Evolutionary conservation across 2,113 vertebrate species (phyloP).

Genomic region (Mola mola): DNA sequence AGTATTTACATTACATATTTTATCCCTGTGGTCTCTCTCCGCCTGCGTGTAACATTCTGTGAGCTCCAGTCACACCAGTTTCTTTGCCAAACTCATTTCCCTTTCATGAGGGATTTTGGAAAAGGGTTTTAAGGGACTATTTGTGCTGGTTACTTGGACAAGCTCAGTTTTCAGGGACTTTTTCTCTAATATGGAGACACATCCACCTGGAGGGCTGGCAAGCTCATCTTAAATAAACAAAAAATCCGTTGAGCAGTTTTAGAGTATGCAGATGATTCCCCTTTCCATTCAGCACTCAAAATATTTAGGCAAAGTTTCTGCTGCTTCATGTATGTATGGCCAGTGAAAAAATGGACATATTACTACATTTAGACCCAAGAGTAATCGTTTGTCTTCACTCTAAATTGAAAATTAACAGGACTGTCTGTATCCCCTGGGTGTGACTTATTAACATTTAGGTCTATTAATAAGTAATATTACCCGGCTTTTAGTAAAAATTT

Average conservation of each 20-base stretch:
- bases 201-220: conserved; percentile 65
- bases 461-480: conserved; percentile 37
- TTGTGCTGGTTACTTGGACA: conserved; percentile 69
- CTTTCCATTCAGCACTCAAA: conserved; percentile 12
- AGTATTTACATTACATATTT: conserved; percentile 34
- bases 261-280: conserved; percentile 33
- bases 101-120: conserved; percentile 72
- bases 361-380: conserved; percentile 31
- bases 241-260: conserved; percentile 26
- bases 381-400: not conserved
- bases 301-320: conserved; percentile 11
- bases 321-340: not conserved
- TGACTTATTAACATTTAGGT: conserved; percentile 34
- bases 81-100: conserved; percentile 73
- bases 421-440: not conserved
- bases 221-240: conserved; percentile 45
- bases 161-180: conserved; percentile 61
- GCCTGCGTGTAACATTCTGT: conserved; percentile 71
- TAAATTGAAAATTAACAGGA: conserved; percentile 15
- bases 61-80: conserved; percentile 66
- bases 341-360: conserved; percentile 30
- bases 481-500: conserved; percentile 28
- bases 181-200: conserved; percentile 60
- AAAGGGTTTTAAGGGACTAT: conserved; percentile 59
- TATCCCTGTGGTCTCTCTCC: no score